These are phyloP conservation scores for Bambusicola thoracicus DNA, from an alignment of 2,113 vertebrate genomes.

Conservation along the genomic window DNA sequence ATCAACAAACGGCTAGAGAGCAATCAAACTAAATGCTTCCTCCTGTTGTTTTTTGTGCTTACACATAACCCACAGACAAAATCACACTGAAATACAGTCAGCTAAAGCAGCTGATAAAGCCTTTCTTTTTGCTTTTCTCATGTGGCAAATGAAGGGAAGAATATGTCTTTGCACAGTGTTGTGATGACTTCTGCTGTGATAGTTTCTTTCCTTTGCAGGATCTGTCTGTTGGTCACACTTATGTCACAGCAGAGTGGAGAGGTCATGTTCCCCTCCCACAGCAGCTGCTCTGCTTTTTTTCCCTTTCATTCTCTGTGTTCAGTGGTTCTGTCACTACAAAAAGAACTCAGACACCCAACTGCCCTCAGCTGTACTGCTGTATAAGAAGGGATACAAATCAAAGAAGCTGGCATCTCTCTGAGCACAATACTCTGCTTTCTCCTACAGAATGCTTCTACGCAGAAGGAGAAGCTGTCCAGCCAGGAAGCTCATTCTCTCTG, in stretches of 20 bases:
- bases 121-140: background rate
- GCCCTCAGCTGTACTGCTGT: rapidly evolving
- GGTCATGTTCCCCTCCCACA: background rate
- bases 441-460: background rate
- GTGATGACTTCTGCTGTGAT: background rate
- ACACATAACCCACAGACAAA: background rate
- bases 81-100: background rate
- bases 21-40: slow-evolving; percentile 65
- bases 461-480: background rate
- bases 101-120: slow-evolving; percentile 11
- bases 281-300: slow-evolving; percentile 5
- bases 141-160: background rate
- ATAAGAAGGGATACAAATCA: background rate
- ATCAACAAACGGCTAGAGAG: slow-evolving; percentile 39
- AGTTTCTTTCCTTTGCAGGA: background rate
- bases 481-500: background rate
- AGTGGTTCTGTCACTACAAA: background rate
- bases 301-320: background rate
- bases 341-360: background rate
- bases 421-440: background rate
- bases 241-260: background rate
- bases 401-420: background rate
- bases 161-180: rapidly evolving
- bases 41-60: slow-evolving; percentile 33
- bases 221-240: background rate